These are phyloP conservation scores for Pionites leucogaster DNA, from an alignment of 2,113 vertebrate genomes.

Conservation along the genomic window DNA sequence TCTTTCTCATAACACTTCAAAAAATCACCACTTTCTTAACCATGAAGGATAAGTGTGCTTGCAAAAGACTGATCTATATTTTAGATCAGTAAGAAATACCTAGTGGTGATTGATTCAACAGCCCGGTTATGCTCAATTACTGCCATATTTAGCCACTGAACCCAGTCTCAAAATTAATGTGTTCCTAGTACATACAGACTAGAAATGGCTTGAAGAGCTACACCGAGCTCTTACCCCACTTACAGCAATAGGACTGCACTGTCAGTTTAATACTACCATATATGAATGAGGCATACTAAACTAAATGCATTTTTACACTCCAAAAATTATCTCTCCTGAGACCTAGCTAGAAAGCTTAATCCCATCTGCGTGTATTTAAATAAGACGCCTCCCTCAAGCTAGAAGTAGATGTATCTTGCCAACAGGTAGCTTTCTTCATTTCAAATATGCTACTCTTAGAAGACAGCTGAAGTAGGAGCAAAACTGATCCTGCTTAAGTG, in stretches of 20 bases:
- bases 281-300: rapidly evolving
- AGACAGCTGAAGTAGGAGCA: rapidly evolving
- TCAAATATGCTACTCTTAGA: rapidly evolving
- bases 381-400: background rate
- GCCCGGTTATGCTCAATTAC: background rate
- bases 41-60: background rate
- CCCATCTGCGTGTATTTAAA: rapidly evolving
- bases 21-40: background rate
- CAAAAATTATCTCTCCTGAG: background rate
- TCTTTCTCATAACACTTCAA: background rate
- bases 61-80: background rate
- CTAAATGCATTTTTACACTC: background rate
- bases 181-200: rapidly evolving
- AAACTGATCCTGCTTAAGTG: rapidly evolving
- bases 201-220: background rate
- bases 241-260: rapidly evolving
- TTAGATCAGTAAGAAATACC: background rate
- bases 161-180: background rate
- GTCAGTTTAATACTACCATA: rapidly evolving
- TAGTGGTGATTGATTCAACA: background rate
- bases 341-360: background rate
- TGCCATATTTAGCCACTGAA: background rate
- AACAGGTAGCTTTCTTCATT: background rate
- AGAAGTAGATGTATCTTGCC: background rate
- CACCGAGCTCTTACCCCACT: rapidly evolving